A percentile compares a stretch with the other conserved stretches of the same genome.
These are phyloP conservation scores for Drosophila sordidula DNA, from an alignment of 2,888 invertebrate species.

Conservation along the genomic window DNA sequence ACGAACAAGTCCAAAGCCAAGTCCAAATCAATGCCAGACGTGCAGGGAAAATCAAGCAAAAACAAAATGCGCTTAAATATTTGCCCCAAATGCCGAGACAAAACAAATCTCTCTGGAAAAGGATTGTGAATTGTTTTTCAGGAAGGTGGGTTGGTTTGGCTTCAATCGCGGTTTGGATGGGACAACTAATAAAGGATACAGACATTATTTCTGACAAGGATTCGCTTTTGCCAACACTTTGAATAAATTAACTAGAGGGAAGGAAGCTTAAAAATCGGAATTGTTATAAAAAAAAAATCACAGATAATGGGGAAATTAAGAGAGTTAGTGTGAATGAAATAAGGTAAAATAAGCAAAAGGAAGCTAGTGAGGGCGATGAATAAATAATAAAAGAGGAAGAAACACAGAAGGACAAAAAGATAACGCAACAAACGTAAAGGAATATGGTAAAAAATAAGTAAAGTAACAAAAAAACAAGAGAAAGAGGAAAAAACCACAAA, in stretches of 20 bases:
- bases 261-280: not conserved
- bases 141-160: not conserved
- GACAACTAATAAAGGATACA: slow-evolving; percentile 25
- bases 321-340: not conserved
- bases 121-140: slow-evolving; percentile 22
- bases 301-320: too few relatives aligned
- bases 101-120: slow-evolving; percentile 24
- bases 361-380: not conserved
- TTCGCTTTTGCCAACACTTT: slow-evolving; percentile 20
- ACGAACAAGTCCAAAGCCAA: slow-evolving; percentile 2
- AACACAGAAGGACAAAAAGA: not conserved
- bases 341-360: not conserved
- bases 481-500: not conserved
- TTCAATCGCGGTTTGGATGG: slow-evolving; percentile 1
- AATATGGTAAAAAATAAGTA: not conserved
- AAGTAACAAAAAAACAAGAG: not conserved
- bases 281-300: not conserved
- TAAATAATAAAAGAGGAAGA: not conserved
- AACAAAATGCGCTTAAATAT: slow-evolving; percentile 48
- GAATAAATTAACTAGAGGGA: slow-evolving; percentile 4
- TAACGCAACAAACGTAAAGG: not conserved
- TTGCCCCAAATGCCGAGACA: slow-evolving; percentile 12
- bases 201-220: slow-evolving; percentile 38
- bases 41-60: slow-evolving; percentile 42
- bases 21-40: slow-evolving; percentile 23